phyloP scores from a whole-genome alignment of 2,888 invertebrate genomes.

The Oligia fasciuncula region DNA sequence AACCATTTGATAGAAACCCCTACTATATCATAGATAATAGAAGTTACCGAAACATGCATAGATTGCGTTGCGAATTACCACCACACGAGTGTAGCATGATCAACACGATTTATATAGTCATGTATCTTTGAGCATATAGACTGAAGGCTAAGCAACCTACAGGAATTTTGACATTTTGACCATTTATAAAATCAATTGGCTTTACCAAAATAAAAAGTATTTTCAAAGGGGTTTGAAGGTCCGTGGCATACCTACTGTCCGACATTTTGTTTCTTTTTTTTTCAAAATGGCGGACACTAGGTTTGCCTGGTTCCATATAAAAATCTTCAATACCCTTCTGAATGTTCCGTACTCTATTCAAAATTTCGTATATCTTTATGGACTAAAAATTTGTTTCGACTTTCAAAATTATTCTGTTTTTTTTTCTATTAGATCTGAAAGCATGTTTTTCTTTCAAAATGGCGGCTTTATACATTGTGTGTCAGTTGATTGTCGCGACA shows the following conservation, averaged over 20 bases:
- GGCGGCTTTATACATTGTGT: not conserved
- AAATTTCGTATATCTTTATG: not conserved
- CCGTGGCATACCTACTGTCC: not conserved
- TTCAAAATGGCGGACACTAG: not conserved
- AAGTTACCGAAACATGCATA: conserved; percentile 27
- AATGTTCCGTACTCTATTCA: not conserved
- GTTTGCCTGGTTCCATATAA: not conserved
- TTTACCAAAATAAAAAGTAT: not conserved
- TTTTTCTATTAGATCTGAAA: not conserved
- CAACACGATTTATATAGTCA: conserved; percentile 23
- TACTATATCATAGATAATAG: conserved; percentile 5
- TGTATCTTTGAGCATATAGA: conserved; percentile 46
- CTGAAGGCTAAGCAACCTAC: not conserved
- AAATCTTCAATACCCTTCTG: not conserved
- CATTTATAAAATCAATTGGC: not conserved
- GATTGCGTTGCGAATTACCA: conserved; percentile 52
- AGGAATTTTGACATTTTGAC: not conserved
- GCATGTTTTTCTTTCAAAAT: not conserved
- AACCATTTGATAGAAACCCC: not conserved
- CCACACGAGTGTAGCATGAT: conserved; percentile 54
- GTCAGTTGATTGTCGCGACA: not conserved
- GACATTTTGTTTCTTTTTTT: not conserved
- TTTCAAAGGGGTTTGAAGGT: not conserved
- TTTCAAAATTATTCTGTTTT: not conserved
- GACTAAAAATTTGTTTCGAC: not conserved